Percentiles rank a stretch among this genome's conserved stretches.
Evolutionary conservation across 2,113 vertebrate genomes (phyloP).

Genomic region (Brachirus orientalis): DNA sequence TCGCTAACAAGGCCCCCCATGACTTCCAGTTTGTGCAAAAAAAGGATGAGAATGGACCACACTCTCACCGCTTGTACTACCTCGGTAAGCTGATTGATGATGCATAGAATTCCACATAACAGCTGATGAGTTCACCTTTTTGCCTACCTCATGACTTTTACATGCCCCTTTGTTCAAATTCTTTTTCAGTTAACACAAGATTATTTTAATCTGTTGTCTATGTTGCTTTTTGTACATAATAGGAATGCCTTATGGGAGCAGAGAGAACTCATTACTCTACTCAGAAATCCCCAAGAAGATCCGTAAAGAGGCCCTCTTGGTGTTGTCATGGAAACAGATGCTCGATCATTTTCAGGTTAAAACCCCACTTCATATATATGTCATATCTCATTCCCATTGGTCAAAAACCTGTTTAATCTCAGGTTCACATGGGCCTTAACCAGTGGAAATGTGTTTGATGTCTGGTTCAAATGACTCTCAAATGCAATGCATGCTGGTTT

Average conservation of each 20-base stretch:
- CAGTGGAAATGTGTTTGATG: too few relatives aligned
- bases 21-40: constrained; percentile 99
- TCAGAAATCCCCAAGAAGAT: constrained; percentile 98
- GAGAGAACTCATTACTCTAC: constrained; percentile 97
- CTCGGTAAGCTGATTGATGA: constrained; percentile 83
- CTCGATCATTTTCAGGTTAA: constrained; percentile 97
- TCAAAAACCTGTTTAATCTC: too few relatives aligned
- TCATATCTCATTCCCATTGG: not conserved
- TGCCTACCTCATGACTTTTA: constrained; percentile 5
- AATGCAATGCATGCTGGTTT: too few relatives aligned
- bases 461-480: too few relatives aligned
- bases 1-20: constrained; percentile 95
- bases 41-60: constrained; percentile 89
- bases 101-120: not conserved
- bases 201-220: constrained; percentile 4
- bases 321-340: constrained; percentile 99
- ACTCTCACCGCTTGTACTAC: constrained; percentile 97
- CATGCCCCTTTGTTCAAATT: constrained; percentile 2
- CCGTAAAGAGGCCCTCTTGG: constrained; percentile 91
- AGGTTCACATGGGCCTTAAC: too few relatives aligned
- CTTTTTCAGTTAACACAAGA: not conserved
- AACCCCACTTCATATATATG: not conserved
- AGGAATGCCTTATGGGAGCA: constrained; percentile 98
- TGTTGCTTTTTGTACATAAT: not conserved
- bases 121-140: constrained; percentile 4